These are phyloP conservation scores for Dromococcyx pavoninus DNA, from an alignment of 2,797 vertebrate genomes.

Conservation along the genomic window DNA sequence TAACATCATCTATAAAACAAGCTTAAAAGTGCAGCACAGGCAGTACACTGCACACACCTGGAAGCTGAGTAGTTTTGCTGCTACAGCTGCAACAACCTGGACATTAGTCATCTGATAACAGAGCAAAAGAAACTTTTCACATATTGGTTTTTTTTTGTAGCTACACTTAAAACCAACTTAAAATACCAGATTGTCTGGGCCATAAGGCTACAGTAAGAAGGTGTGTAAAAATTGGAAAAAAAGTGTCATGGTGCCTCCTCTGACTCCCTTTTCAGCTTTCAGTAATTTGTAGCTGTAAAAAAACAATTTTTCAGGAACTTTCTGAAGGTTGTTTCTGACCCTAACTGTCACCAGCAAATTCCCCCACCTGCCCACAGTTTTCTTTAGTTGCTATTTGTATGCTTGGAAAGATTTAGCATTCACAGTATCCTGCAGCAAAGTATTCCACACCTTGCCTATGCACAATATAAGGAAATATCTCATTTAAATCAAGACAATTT, in stretches of 20 bases:
- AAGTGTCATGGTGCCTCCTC: neutral
- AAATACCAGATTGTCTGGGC: neutral
- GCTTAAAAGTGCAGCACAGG: neutral
- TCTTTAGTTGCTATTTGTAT: neutral
- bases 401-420: neutral
- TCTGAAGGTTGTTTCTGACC: neutral
- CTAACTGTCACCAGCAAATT: neutral
- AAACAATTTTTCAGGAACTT: neutral
- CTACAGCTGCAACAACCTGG: neutral
- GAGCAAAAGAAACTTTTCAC: neutral
- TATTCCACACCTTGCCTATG: neutral
- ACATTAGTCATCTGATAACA: neutral
- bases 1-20: neutral
- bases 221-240: neutral
- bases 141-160: neutral
- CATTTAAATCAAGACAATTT: neutral
- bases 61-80: neutral
- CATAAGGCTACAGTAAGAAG: neutral
- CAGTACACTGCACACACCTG: neutral
- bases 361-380: neutral
- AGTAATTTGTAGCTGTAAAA: neutral
- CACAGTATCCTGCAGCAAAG: neutral
- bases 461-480: neutral
- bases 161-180: neutral
- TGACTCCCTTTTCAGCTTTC: neutral